Base-by-base conservation (phyloP, 2,888 invertebrate genomes). In the Tetheella fluctuosa region DNA sequence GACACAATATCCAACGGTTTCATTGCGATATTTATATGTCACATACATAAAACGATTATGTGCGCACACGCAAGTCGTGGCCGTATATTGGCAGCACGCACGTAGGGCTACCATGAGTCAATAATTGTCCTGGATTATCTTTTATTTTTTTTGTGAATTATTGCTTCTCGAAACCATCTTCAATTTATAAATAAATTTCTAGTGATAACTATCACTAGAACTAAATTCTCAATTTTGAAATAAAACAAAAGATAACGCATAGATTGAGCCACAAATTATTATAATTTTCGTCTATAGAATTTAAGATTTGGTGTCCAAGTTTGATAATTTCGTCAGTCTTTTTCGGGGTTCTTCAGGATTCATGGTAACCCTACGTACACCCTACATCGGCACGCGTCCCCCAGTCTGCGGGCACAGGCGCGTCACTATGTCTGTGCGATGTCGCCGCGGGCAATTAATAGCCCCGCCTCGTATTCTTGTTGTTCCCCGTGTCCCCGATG, bases 351-450 rank as follows among this genome's bases (percentile, higher is more conserved):
- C n/a, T n/a, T n/a, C n/a, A n/a, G n/a, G 13, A 15, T 17, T 17
- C 5, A 48, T 48, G 48, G 48, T 20, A 17, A 20, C 48, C 48
- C 48, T 13, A 4, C 13, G 34, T 13, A 13, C 13, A 13, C 13
- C 34, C 2, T 20, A 48, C 48, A 20, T 48, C 48, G 48, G 20
- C 42, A 48, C 59, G 59, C 54, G 59, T 59, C 48, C 15, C 48
- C 48, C 59, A 54, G 59, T 59, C 54, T 59, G 54, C 20, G 15
- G 23, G 28, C 20, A 48, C 48, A 34, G 34, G n/a, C 30, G 55
- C 55, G 55, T 55, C 55, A 23, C 34, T 23, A 34, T 15, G 55
- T 55, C 55, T 55, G 55, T 55, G 37, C 30, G 54, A 34, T 28
- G 54, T 28, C 54, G 55, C 34, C 30, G 55, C 34, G 28, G 37